These are phyloP conservation scores for Labeo rohita DNA, from an alignment of 2,113 vertebrate species.

Conservation along the genomic window DNA sequence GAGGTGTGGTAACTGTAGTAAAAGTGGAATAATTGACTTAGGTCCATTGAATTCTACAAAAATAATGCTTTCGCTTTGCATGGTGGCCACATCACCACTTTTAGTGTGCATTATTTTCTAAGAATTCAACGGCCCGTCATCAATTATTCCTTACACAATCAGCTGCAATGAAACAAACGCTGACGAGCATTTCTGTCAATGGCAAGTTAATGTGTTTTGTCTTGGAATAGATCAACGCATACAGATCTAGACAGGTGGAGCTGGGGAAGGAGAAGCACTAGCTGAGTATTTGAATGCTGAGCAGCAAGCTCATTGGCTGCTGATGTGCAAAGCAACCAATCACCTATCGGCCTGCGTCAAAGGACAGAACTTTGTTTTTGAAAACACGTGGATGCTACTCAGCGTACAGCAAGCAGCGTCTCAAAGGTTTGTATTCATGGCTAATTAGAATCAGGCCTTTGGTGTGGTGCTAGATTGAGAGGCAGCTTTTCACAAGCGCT, in stretches of 20 bases:
- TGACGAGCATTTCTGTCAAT: no score
- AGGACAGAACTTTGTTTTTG: background rate
- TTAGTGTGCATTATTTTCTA: no score
- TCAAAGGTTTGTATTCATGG: conserved; percentile 85
- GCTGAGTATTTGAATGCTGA: background rate
- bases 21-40: no score
- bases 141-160: no score
- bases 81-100: no score
- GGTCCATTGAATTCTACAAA: no score
- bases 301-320: background rate
- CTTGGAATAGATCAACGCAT: no score
- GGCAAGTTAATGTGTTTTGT: no score
- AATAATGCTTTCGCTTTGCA: no score
- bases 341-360: background rate
- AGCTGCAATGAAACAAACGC: no score
- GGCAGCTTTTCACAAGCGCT: conserved; percentile 76
- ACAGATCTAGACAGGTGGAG: background rate
- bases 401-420: conserved; percentile 63
- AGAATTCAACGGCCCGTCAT: no score
- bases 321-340: background rate
- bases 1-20: no score
- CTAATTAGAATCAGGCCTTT: conserved; percentile 84
- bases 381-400: conserved; percentile 46
- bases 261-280: background rate
- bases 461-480: conserved; percentile 70